Evolutionary conservation across 2,888 invertebrate species (phyloP), one percentile per base, ranked within the genome.

Genomic region (Phalera bucephala): DNA sequence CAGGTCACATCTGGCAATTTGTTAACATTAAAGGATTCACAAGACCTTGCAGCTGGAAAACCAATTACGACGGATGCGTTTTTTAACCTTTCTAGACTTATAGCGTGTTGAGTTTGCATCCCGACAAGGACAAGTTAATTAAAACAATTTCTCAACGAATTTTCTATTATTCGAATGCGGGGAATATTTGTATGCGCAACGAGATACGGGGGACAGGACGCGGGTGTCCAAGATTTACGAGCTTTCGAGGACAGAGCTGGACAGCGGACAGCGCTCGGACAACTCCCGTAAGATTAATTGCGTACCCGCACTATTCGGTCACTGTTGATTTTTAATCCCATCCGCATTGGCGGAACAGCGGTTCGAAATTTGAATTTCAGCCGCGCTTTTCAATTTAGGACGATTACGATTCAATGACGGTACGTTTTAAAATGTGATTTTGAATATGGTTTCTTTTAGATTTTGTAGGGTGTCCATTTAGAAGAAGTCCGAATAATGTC

Each of bases 211-310:
- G 28, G 64, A 65, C 65, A 64, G 75, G 72, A 72, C 72, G 64
- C 74, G 75, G 73, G 76, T 76, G 76, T 69, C 53, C 73, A 70
- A 77, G 78, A 80, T 80, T 80, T 79, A 80, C 74, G 70, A 57
- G 49, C 52, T 47, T 46, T 33, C 43, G 55, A 54, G 70, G 70
- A 71, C 71, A 61, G 51, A 53, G 61, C 68, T 56, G 66, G 66
- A 64, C 65, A 64, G 64, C 65, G 70, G 72, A 71, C 75, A 71
- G 63, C 52, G 71, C 59, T 63, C 65, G 68, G 72, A 71, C 75
- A 72, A 72, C 65, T 70, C 65, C 68, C 58, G 67, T 58, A 77
- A 82, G 81, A 84, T 83, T 83, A 83, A 83, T 83, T 72, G 76
- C 74, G 52, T 52, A 47, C 54, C 53, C 60, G 56, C 67, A 74